phyloP scores from a whole-genome alignment of 2,797 vertebrate species.

The Urosaurus nigricauda region DNA sequence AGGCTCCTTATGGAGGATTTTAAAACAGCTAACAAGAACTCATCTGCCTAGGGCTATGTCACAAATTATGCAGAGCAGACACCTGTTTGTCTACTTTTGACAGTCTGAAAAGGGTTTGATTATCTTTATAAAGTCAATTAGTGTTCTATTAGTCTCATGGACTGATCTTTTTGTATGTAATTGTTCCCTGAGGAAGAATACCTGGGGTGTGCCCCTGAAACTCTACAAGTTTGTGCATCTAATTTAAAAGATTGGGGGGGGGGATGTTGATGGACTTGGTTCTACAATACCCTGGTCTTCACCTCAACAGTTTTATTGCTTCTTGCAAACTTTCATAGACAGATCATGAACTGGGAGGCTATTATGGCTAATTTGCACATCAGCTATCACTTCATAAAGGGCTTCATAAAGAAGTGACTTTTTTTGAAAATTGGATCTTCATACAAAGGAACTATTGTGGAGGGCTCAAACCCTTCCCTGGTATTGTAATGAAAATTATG shows the following conservation, averaged over 20 bases:
- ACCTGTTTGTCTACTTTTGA: constrained; percentile 41
- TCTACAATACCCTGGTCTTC: background rate
- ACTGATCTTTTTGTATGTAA: constrained; percentile 8
- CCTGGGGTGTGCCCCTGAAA: constrained; percentile 6
- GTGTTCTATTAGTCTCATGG: constrained; percentile 27
- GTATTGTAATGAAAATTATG: too few species aligned
- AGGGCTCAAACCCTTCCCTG: too few species aligned
- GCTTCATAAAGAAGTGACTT: background rate
- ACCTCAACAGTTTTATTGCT: background rate
- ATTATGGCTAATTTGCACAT: background rate
- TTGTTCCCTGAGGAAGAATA: constrained; percentile 1
- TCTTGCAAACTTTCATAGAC: background rate
- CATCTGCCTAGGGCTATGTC: constrained; percentile 12
- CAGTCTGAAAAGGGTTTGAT: constrained; percentile 17
- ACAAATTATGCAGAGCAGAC: background rate
- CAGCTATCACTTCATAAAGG: background rate
- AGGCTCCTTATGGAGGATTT: constrained; percentile 13
- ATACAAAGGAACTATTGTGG: background rate
- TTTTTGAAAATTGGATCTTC: background rate
- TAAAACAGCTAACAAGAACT: background rate
- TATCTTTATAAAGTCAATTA: constrained; percentile 35
- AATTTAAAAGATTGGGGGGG: background rate
- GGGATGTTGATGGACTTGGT: background rate
- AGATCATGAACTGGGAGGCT: background rate
- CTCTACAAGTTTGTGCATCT: background rate